Evolutionary conservation across 2,888 invertebrate genomes (phyloP), one percentile per base, ranked within the genome.

Genomic region (Heteromurus nitidus): DNA sequence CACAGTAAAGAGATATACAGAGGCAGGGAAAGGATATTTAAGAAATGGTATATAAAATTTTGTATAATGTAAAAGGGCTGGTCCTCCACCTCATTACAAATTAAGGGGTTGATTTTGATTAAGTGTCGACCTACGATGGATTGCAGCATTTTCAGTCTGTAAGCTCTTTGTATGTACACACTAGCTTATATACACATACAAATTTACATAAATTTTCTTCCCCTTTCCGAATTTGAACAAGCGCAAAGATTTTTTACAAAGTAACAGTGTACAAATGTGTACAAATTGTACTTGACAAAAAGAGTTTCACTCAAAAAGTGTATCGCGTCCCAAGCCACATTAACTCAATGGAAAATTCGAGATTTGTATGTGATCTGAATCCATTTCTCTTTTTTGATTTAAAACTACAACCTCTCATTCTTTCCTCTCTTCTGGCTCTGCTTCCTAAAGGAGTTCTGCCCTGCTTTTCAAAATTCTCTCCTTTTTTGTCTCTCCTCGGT

Each of bases 1-100:
- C n/a, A n/a, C n/a, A n/a, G n/a, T n/a, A n/a, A n/a, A n/a, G n/a
- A n/a, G n/a, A n/a, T n/a, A n/a, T n/a, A n/a, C n/a, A n/a, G n/a
- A n/a, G n/a, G n/a, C n/a, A n/a, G n/a, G n/a, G n/a, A n/a, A n/a
- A n/a, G n/a, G n/a, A n/a, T n/a, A n/a, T n/a, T n/a, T n/a, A n/a
- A n/a, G n/a, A n/a, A n/a, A n/a, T n/a, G n/a, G n/a, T n/a, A n/a
- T n/a, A n/a, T n/a, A n/a, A n/a, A n/a, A n/a, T n/a, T n/a, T n/a
- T n/a, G n/a, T n/a, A n/a, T n/a, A n/a, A n/a, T n/a, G n/a, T n/a
- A 69, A 64, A 62, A 64, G 70, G 70, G 79, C 16, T 70, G 79
- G n/a, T 79, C 70, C 44, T 79, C n/a, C 79, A 79, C 70, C 79
- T 70, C 70, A 64, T 70, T 70, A 79, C 79, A 79, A 79, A 79